A percentile compares a stretch with the other conserved stretches of the same genome.
These are phyloP conservation scores for Neoseiulus cucumeris DNA, from an alignment of 1,140 invertebrate species.

Conservation along the genomic window DNA sequence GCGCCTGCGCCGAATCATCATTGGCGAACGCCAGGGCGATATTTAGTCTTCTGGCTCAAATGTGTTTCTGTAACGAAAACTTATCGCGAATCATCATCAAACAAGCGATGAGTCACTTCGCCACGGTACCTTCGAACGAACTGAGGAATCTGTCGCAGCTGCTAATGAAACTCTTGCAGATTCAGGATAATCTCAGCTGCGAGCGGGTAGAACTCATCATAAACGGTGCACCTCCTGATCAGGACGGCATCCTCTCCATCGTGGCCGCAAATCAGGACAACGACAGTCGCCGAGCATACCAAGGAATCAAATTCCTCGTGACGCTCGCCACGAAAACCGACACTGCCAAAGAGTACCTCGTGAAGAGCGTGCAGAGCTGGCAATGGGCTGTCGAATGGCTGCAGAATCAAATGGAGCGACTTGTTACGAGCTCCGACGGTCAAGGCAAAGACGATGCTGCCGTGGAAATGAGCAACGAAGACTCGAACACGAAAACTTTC, in stretches of 20 bases:
- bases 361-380: constrained; percentile 31
- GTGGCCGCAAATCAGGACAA: constrained; percentile 26
- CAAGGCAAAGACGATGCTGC: constrained; percentile 19
- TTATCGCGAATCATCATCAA: constrained; percentile 27
- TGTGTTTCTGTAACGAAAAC: constrained; percentile 27
- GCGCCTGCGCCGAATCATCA: constrained; percentile 26
- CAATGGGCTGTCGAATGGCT: constrained; percentile 36
- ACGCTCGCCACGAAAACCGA: constrained; percentile 26
- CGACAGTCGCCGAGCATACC: constrained; percentile 31
- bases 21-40: constrained; percentile 20
- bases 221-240: constrained; percentile 27
- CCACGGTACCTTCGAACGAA: constrained; percentile 29
- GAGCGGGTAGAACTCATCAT: constrained; percentile 28
- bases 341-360: constrained; percentile 28
- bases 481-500: constrained; percentile 32
- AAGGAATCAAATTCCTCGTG: constrained; percentile 34
- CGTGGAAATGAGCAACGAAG: constrained; percentile 29
- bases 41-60: constrained; percentile 27
- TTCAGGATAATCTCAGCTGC: constrained; percentile 28
- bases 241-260: constrained; percentile 25
- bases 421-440: constrained; percentile 23
- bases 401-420: constrained; percentile 30
- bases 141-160: constrained; percentile 28
- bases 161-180: constrained; percentile 28
- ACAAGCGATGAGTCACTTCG: constrained; percentile 27